Evolutionary conservation across 2,888 invertebrate genomes (phyloP).

Genomic region (Osmoderma eremita): DNA sequence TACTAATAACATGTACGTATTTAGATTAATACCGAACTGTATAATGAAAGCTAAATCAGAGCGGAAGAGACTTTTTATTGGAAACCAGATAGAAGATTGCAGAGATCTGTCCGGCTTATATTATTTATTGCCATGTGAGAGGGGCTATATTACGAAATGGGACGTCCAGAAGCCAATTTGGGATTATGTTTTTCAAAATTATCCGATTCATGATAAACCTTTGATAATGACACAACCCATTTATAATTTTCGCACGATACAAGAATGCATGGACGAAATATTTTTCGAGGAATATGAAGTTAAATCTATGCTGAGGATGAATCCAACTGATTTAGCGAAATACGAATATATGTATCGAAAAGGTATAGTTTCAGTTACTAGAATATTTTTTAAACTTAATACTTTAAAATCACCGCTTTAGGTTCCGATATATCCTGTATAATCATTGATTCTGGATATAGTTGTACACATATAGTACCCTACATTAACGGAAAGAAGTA

Average conservation of each 20-base stretch:
- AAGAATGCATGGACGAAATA: constrained; percentile 94
- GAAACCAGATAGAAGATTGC: constrained; percentile 95
- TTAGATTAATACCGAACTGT: constrained; percentile 87
- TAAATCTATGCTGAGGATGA: constrained; percentile 80
- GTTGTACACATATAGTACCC: constrained; percentile 94
- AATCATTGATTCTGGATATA: constrained; percentile 94
- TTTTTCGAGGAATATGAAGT: constrained; percentile 98
- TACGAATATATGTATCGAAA: constrained; percentile 32
- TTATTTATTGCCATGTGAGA: constrained; percentile 93
- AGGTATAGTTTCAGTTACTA: constrained; percentile 39
- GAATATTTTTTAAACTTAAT: background rate
- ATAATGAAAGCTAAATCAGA: constrained; percentile 99
- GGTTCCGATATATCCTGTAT: constrained; percentile 61
- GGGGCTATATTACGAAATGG: constrained; percentile 96
- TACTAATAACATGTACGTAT: constrained; percentile 49
- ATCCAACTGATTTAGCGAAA: constrained; percentile 77
- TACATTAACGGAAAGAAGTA: constrained; percentile 77
- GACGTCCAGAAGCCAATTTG: constrained; percentile 95
- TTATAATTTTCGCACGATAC: constrained; percentile 91
- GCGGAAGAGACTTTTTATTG: constrained; percentile 91
- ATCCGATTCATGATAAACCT: constrained; percentile 80
- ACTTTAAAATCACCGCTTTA: constrained; percentile 17
- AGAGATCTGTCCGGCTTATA: constrained; percentile 94
- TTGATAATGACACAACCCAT: constrained; percentile 93
- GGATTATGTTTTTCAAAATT: constrained; percentile 93